Percentiles rank a stretch among this genome's conserved stretches.
Conservation (phyloP, 2,113 vertebrate species). For the Tetrax tetrax region DNA sequence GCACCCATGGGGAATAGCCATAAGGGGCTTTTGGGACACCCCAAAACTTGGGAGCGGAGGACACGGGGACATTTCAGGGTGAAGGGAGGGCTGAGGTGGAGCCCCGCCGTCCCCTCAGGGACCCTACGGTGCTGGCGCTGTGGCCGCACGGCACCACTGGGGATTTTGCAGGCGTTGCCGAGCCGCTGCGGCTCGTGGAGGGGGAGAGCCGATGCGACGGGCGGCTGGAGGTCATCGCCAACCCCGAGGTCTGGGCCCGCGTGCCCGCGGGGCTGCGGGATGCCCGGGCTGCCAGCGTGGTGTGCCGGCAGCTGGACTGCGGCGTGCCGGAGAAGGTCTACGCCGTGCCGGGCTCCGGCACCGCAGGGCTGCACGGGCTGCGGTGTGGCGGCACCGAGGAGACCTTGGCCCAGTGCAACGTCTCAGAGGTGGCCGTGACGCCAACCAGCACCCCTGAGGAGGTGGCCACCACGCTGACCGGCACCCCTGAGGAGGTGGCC, state of each 20-base stretch:
- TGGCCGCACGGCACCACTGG: fast-evolving
- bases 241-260: background rate
- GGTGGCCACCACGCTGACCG: fast-evolving
- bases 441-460: background rate
- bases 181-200: background rate
- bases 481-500: background rate
- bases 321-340: slow-evolving; percentile 47
- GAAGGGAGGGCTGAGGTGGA: too few relatives aligned
- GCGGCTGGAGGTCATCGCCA: background rate
- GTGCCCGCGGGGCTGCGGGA: background rate
- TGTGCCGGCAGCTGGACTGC: slow-evolving; percentile 85
- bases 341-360: background rate
- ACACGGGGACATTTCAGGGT: fast-evolving
- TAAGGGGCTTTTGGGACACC: fast-evolving
- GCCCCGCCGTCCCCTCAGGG: too few relatives aligned
- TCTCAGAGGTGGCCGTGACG: fast-evolving
- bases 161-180: background rate
- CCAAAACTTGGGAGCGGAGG: fast-evolving
- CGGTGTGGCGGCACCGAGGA: background rate
- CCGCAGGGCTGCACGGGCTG: fast-evolving
- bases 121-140: fast-evolving
- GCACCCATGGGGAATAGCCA: fast-evolving
- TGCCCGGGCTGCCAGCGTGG: slow-evolving; percentile 27
- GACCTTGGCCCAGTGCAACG: background rate
- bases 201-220: background rate